Evolutionary conservation across 2,797 vertebrate species (phyloP).

Genomic region (Brachymystax lenok): DNA sequence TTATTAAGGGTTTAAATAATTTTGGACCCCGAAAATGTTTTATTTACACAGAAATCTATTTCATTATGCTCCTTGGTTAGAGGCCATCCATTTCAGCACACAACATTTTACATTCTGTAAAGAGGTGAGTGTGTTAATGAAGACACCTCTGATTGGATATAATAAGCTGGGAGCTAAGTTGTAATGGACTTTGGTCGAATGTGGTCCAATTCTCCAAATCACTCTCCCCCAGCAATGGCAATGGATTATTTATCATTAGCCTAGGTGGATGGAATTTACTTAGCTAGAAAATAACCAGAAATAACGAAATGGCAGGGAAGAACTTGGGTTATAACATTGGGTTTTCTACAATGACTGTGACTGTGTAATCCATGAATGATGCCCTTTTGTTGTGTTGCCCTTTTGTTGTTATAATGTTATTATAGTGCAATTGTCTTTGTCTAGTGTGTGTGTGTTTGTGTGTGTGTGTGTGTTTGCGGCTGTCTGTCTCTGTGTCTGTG

Average conservation of each 20-base stretch:
- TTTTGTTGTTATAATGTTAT: not conserved
- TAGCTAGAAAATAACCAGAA: not conserved
- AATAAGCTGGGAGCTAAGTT: conserved; percentile 33
- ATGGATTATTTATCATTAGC: conserved; percentile 51
- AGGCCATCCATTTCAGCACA: conserved; percentile 6
- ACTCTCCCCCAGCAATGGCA: conserved; percentile 35
- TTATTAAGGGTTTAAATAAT: too few species aligned
- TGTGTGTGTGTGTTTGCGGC: not conserved
- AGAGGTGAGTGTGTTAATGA: conserved; percentile 38
- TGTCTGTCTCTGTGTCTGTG: not conserved
- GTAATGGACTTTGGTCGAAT: conserved; percentile 36
- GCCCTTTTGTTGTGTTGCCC: not conserved
- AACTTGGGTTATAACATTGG: too few species aligned
- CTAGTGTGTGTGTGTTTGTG: too few species aligned
- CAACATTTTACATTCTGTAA: conserved; percentile 20
- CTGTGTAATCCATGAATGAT: not conserved
- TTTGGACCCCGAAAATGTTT: not conserved
- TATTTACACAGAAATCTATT: conserved; percentile 6
- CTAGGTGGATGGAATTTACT: conserved; percentile 42
- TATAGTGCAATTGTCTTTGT: not conserved
- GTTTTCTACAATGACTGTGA: not conserved
- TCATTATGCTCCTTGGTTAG: conserved; percentile 8
- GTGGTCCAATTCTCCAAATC: conserved; percentile 26
- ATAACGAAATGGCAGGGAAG: too few species aligned
- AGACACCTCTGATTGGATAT: conserved; percentile 32